Evolutionary conservation across 92 coral and sea anemone species (phyloP), one percentile per base, ranked within the genome.

Genomic region (Epizoanthus stellaris): DNA sequence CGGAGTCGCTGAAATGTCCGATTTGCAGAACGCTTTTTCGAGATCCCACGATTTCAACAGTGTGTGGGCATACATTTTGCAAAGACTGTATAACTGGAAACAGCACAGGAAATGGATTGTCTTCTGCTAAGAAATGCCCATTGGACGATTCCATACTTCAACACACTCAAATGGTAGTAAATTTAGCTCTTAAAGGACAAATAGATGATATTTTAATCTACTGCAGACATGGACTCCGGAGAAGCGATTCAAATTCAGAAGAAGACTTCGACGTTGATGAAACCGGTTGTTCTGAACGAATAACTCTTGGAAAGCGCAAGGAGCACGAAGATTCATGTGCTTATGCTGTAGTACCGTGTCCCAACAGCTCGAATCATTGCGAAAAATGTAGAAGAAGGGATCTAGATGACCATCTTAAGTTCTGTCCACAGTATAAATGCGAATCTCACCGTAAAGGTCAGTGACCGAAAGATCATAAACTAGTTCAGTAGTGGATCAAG

Each of bases 341-440:
- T 7, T 97, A 87, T 42, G 99, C 95, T 3, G 70, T 97, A 2
- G 90, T 94, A 0, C 99, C 98, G 1, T 97, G 99, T 65, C 98
- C 99, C 1, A 97, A 97, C 83, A 97, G 99, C 66, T 93, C 99
- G n/a, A 97, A 97, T 80, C 98, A 97, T 76, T 97, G 99, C 47
- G 99, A 98, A 61, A 94, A 93, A 82, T 97, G 93, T 76, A 91
- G 98, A 19, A 89, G 98, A 52, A 86, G 93, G 58, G 94, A 85
- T 56, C 89, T 97, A 10, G 98, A 90, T 12, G 94, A 82, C 38
- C 99, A 97, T 84, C 82, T 97, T 66, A 86, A 91, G 60, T 84
- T 75, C 15, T 97, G 99, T 63, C 86, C 98, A 0, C 92, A 90
- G 42, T 97, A 97, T 77, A 94, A 95, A 1, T 97, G 99, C 81